Evolutionary conservation across 2,797 vertebrate genomes (phyloP), one percentile per base, ranked within the genome.

Genomic region (Lagodon rhomboides): DNA sequence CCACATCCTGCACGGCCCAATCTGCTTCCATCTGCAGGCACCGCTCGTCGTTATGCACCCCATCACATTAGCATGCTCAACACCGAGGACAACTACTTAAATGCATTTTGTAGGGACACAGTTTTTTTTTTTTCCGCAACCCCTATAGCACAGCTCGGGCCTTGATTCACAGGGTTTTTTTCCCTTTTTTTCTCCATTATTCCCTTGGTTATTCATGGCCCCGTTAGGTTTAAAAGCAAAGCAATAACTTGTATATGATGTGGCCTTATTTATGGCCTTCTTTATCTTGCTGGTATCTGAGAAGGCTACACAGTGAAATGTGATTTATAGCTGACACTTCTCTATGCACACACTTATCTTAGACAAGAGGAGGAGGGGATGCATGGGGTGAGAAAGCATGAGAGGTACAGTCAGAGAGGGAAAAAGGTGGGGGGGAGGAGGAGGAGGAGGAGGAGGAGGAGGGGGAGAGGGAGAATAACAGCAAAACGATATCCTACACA

Each of bases 271-370:
- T 90, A 89, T 83, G 86, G 74, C 85, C 84, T 79, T 81, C 87
- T 92, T 90, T 91, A 92, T 94, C 91, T 92, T 65, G 91, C 94
- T 95, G 95, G 95, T 96, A 96, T 96, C 96, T 96, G 95, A 95
- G 95, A 93, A 89, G 91, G 93, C 92, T 84, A 89, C 82, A 92
- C 87, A 90, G 91, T 91, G 91, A 93, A 91, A 93, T 91, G 92
- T 88, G 89, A 92, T 91, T 95, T 90, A 91, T 87, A 94, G 92
- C 91, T 88, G 86, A 94, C 94, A 93, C 89, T 90, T 93, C 89
- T 93, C 86, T 91, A 79, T 92, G 91, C 91, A 93, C 85, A 95
- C 91, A 94, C 84, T 90, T 91, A 94, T 93, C 89, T 89, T 82
- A 90, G 85, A 93, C 89, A 93, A 84, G 87, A 94, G 83, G 86